Conservation (phyloP, 2,113 vertebrate genomes). For the Hemiscyllium ocellatum region DNA sequence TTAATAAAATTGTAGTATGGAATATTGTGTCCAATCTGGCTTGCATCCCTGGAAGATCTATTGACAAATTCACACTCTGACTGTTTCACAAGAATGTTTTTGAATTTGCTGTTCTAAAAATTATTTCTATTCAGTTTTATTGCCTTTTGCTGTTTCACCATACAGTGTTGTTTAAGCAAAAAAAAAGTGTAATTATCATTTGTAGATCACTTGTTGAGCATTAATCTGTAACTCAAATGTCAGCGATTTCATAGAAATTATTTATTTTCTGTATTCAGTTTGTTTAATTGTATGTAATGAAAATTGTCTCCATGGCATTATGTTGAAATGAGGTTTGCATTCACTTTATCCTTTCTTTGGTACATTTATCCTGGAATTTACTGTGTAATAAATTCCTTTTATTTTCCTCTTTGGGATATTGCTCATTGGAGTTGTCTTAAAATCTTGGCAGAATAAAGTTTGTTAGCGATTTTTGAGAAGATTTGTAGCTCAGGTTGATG, state of each 20-base stretch:
- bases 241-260: constrained; percentile 27
- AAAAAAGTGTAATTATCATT: not conserved
- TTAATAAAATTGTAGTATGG: not conserved
- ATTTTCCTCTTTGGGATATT: not conserved
- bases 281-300: constrained; percentile 14
- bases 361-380: not conserved
- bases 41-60: not conserved
- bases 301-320: constrained; percentile 7
- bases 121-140: constrained; percentile 25
- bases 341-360: not conserved
- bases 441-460: not conserved
- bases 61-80: not conserved
- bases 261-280: constrained; percentile 33
- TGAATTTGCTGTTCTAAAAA: constrained; percentile 10
- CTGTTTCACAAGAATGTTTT: not conserved
- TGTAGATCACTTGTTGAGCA: constrained; percentile 23
- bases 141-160: not conserved
- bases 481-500: too few species aligned
- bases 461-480: too few species aligned
- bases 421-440: not conserved
- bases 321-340: constrained; percentile 19
- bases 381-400: not conserved
- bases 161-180: not conserved
- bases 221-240: constrained; percentile 30
- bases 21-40: not conserved